Evolutionary conservation across 2,113 vertebrate species (phyloP).

Genomic region (Muntiacus reevesi): DNA sequence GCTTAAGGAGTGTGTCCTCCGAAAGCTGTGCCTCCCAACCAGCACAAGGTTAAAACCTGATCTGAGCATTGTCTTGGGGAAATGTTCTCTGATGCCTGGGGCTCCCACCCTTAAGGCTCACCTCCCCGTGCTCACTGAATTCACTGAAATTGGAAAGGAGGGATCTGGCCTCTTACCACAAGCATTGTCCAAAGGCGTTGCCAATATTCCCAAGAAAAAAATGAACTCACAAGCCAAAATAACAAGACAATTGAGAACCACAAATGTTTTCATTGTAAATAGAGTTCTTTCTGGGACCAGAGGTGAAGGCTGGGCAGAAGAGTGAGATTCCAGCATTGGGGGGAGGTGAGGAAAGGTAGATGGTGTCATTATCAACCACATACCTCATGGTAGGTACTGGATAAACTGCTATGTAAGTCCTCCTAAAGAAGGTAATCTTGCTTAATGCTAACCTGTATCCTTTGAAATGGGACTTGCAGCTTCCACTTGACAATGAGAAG

Average conservation of each 20-base stretch:
- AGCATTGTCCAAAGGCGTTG: neutral
- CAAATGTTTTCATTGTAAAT: neutral
- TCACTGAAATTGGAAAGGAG: neutral
- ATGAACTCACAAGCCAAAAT: neutral
- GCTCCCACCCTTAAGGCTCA: neutral
- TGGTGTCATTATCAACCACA: too few species aligned
- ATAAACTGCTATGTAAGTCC: neutral
- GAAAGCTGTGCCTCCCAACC: neutral
- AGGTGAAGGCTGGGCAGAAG: neutral
- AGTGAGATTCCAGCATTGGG: rapidly evolving
- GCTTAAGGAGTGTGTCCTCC: neutral
- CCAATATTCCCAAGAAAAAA: neutral
- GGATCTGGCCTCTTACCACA: neutral
- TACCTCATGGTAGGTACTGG: neutral
- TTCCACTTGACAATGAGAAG: neutral
- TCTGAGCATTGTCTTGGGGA: neutral
- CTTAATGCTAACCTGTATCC: neutral
- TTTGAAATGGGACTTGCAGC: neutral
- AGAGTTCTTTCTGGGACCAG: neutral
- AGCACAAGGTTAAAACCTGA: neutral
- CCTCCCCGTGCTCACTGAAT: neutral
- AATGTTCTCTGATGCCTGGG: neutral
- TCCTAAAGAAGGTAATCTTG: neutral
- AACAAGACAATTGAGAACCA: neutral
- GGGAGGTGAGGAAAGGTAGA: neutral